Conservation (phyloP, 2,888 invertebrate genomes). For the Megalurothrips usitatus region DNA sequence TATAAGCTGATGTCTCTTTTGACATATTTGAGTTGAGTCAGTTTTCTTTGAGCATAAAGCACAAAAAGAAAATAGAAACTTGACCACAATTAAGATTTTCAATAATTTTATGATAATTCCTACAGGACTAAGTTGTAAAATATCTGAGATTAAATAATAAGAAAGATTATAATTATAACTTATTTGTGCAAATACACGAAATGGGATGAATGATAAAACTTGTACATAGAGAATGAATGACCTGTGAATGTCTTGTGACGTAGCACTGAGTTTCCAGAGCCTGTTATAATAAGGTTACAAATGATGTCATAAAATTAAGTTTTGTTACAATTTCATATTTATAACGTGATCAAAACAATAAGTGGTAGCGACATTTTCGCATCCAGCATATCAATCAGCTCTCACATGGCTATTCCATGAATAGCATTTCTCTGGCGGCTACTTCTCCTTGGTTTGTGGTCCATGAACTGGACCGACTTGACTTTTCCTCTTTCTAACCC, state of each 20-base stretch:
- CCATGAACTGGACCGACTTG: background rate
- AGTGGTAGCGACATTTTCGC: background rate
- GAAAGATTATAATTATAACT: constrained; percentile 1
- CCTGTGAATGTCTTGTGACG: background rate
- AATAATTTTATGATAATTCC: background rate
- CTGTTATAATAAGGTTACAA: background rate
- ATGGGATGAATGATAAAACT: background rate
- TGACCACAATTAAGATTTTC: constrained; percentile 17
- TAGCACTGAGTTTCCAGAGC: constrained; percentile 13
- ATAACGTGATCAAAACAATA: background rate
- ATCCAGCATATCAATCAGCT: background rate
- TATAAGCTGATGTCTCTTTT: no score
- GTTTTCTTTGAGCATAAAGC: background rate
- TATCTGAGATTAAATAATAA: background rate
- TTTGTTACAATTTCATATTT: constrained; percentile 21
- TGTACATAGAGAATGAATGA: constrained; percentile 4
- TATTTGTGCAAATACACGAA: background rate
- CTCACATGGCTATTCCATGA: background rate
- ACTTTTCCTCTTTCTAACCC: background rate
- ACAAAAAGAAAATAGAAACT: background rate
- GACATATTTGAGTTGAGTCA: background rate
- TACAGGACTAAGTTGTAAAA: background rate
- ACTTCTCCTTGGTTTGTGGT: background rate
- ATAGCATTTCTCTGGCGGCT: background rate
- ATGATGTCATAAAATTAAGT: constrained; percentile 11